These are phyloP conservation scores for Xestia ashworthii DNA, from an alignment of 2,888 invertebrate genomes.

Conservation along the genomic window DNA sequence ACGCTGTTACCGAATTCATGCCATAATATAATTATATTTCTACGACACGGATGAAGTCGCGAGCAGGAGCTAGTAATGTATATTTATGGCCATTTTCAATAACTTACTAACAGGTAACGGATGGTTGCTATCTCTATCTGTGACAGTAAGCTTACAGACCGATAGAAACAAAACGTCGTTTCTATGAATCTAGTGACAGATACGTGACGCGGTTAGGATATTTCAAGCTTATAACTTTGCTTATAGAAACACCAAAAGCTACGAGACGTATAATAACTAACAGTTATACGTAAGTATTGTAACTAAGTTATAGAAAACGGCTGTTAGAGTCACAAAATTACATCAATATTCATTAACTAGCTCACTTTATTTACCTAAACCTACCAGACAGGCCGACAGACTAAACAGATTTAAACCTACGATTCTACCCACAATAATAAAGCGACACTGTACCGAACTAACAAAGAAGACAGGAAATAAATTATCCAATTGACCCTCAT, in stretches of 20 bases:
- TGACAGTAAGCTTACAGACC: too few species aligned
- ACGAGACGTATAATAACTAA: too few species aligned
- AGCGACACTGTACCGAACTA: background rate
- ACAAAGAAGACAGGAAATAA: conserved; percentile 52
- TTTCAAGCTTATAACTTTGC: too few species aligned
- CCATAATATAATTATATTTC: background rate
- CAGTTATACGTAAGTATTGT: too few species aligned
- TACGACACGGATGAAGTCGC: background rate
- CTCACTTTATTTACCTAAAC: conserved; percentile 1
- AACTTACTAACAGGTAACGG: too few species aligned
- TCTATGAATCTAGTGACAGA: too few species aligned
- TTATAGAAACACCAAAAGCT: too few species aligned
- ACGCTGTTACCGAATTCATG: too few species aligned
- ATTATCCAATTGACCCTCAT: conserved; percentile 68
- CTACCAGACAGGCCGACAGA: background rate
- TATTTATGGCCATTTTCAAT: background rate
- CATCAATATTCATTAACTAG: background rate
- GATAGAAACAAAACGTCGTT: too few species aligned
- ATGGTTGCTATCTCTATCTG: too few species aligned
- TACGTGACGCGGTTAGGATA: too few species aligned
- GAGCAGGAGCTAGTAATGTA: background rate
- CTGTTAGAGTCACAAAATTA: background rate
- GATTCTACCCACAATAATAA: conserved; percentile 15
- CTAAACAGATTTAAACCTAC: background rate
- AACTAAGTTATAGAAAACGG: too few species aligned